A percentile compares a stretch with the other conserved stretches of the same genome.
These are phyloP conservation scores for Carassius gibelio DNA, from an alignment of 2,113 vertebrate genomes.

Conservation along the genomic window DNA sequence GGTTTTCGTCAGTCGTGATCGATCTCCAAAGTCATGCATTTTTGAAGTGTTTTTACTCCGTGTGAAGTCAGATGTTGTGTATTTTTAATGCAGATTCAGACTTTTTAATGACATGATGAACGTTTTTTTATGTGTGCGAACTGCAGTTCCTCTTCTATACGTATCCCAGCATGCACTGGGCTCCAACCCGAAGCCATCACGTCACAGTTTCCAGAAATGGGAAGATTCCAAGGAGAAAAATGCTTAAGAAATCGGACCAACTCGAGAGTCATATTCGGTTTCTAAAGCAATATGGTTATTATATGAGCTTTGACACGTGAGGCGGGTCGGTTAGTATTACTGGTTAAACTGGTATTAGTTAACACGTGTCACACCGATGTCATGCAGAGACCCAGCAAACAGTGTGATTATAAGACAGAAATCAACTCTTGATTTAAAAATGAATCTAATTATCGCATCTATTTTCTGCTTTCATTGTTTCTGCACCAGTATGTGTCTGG, in stretches of 20 bases:
- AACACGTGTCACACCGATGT: constrained; percentile 54
- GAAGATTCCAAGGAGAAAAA: neutral
- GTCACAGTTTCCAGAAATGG: constrained; percentile 35
- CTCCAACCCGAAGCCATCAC: constrained; percentile 42
- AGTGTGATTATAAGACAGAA: constrained; percentile 34
- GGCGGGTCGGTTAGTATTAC: too few relatives aligned
- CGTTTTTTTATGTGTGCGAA: constrained; percentile 42
- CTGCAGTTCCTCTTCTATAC: neutral
- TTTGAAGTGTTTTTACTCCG: constrained; percentile 35
- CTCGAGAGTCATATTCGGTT: constrained; percentile 6
- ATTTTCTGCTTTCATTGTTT: neutral
- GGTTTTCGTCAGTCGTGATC: constrained; percentile 26
- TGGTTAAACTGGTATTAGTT: neutral
- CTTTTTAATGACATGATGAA: neutral
- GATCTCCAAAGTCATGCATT: constrained; percentile 42
- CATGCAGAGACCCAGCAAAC: constrained; percentile 46
- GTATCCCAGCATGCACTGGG: constrained; percentile 45
- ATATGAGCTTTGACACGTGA: neutral
- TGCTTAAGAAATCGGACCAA: neutral
- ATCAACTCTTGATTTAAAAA: neutral
- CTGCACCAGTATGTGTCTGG: constrained; percentile 30
- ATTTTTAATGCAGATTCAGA: constrained; percentile 44
- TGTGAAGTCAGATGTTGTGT: neutral
- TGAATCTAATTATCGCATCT: neutral
- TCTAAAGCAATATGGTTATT: constrained; percentile 50